Evolutionary conservation across 2,113 vertebrate species (phyloP), one percentile per base, ranked within the genome.

Genomic region (Scartelaos histophorus): DNA sequence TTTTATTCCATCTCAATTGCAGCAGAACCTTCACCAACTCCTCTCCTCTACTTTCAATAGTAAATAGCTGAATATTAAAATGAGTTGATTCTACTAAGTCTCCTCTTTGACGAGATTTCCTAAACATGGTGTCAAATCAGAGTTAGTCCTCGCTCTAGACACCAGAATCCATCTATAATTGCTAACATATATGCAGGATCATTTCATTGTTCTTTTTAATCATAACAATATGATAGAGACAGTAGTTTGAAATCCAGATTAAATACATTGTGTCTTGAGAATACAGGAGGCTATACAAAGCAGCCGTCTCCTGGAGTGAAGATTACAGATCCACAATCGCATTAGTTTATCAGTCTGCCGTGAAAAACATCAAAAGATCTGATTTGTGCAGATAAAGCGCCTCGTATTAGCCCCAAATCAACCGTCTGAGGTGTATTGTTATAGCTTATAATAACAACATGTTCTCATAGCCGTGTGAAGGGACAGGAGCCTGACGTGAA

Each of bases 351-450:
- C 58, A 29, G 58, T 34, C 24, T 43, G 61, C 34, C 34, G 29
- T 64, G 61, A 38, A 64, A 61, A 64, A 64, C 61, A 43, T 64
- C 61, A n/a, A 64, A 43, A 64, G 61, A 64, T 64, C 16, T 64
- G 34, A 64, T 64, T 5, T 5, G 34, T 11, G 34, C 17, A 35
- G 61, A 64, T 64, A 64, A n/a, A 64, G 61, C 60, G 1, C 7
- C 34, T 4, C 34, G 35, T 25, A 61, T 64, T 64, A 64, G 17
- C 60, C 29, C 60, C 17, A 29, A 64, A 38, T 19, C 29, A 38
- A 16, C 6, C 60, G 1, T 10, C 9, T 7, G 25, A 24, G 15
- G 13, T 29, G 29, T 16, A 13, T 16, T 61, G 25, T 61, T 22
- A 29, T 6, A 60, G 24, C 13, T 60, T 60, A 29, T 13, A 58